Conservation (phyloP, 2,797 vertebrate species). For the Aplochiton taeniatus region DNA sequence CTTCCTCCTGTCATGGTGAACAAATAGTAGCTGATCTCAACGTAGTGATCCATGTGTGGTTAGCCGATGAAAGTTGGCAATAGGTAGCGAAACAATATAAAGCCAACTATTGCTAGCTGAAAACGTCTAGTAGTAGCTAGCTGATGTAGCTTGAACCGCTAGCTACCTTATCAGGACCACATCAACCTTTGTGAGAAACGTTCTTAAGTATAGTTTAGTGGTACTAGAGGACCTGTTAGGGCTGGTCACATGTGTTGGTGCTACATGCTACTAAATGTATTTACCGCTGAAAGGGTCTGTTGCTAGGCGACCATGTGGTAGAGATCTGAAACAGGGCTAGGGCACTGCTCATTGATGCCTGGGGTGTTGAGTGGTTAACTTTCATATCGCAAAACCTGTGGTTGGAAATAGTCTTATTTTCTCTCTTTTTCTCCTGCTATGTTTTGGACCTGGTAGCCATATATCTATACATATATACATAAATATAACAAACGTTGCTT, state of each 20-base stretch:
- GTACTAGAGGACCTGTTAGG: slow-evolving; percentile 3
- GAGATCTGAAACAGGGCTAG: slow-evolving; percentile 30
- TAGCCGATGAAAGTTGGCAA: too few species aligned
- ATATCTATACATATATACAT: slow-evolving; percentile 4
- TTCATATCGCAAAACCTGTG: slow-evolving; percentile 14
- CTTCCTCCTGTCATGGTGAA: too few species aligned
- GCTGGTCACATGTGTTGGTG: slow-evolving; percentile 38
- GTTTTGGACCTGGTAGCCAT: slow-evolving; percentile 36
- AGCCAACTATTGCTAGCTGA: not conserved
- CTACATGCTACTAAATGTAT: slow-evolving; percentile 33
- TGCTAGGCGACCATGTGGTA: slow-evolving; percentile 13
- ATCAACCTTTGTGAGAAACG: not conserved
- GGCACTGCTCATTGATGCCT: slow-evolving; percentile 16
- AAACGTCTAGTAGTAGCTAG: too few species aligned
- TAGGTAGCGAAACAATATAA: too few species aligned
- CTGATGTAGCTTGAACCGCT: too few species aligned
- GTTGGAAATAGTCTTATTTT: slow-evolving; percentile 7
- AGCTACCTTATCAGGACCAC: too few species aligned
- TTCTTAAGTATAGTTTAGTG: not conserved
- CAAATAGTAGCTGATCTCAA: too few species aligned
- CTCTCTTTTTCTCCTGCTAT: slow-evolving; percentile 19
- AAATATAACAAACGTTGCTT: slow-evolving; percentile 27
- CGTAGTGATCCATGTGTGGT: too few species aligned
- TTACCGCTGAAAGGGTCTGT: slow-evolving; percentile 18
- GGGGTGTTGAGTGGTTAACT: slow-evolving; percentile 10